A percentile compares a stretch with the other conserved stretches of the same genome.
Evolutionary conservation across 2,888 invertebrate genomes (phyloP).

Genomic region (Agriopis marginaria): DNA sequence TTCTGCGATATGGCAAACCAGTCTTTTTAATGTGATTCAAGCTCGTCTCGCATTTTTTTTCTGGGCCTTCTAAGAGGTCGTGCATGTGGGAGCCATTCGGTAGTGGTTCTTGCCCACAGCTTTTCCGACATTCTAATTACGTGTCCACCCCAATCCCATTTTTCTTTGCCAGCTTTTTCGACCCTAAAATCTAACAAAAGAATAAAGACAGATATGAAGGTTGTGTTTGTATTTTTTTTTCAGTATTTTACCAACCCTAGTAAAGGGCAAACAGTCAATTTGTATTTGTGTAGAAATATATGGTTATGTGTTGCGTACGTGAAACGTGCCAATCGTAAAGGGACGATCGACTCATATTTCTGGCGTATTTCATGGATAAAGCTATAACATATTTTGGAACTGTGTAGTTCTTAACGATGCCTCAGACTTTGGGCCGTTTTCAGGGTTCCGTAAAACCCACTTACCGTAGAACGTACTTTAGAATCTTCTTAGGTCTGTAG

Average conservation of each 20-base stretch:
- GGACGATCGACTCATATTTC: constrained; percentile 6
- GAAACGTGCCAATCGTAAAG: constrained; percentile 20
- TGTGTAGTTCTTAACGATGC: not conserved
- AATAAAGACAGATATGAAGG: not conserved
- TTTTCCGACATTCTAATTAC: too few species aligned
- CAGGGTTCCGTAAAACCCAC: too few species aligned
- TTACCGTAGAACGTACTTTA: too few species aligned
- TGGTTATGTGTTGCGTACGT: constrained; percentile 26
- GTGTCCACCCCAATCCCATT: too few species aligned
- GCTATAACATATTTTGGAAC: not conserved
- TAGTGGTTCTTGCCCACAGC: too few species aligned
- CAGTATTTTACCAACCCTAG: constrained; percentile 13
- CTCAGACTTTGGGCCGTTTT: not conserved
- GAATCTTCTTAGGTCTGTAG: too few species aligned
- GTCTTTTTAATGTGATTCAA: too few species aligned
- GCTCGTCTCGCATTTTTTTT: too few species aligned
- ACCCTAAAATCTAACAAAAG: not conserved
- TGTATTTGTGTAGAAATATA: constrained; percentile 31
- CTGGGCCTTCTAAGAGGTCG: too few species aligned
- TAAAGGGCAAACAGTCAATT: constrained; percentile 29
- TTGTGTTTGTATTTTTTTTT: not conserved
- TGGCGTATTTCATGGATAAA: constrained; percentile 1
- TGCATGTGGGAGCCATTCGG: too few species aligned
- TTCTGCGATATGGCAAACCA: too few species aligned
- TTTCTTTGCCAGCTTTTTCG: too few species aligned